A percentile compares a stretch with the other conserved stretches of the same genome.
phyloP scores from a whole-genome alignment of 2,888 invertebrate genomes.

The Drosophila anceps region DNA sequence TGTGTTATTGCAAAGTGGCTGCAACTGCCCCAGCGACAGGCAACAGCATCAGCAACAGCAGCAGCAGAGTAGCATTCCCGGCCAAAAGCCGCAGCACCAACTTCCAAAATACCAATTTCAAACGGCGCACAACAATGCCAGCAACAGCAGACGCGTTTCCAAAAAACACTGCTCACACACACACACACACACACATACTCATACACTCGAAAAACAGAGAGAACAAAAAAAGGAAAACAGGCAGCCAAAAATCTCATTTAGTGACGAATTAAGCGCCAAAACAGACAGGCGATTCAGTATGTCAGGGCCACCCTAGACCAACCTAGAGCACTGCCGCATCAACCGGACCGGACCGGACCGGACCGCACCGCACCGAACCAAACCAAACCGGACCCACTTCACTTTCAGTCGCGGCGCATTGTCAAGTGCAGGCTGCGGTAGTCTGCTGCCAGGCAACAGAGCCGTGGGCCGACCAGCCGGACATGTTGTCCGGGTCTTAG shows the following conservation, averaged over 20 bases:
- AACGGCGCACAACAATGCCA: slow-evolving; percentile 41
- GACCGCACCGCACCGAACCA: not conserved
- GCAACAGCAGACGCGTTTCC: slow-evolving; percentile 27
- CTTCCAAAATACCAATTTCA: slow-evolving; percentile 59
- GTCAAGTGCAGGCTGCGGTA: slow-evolving; percentile 69
- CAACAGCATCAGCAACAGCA: slow-evolving; percentile 9
- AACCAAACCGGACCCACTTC: slow-evolving; percentile 14
- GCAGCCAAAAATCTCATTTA: slow-evolving; percentile 80
- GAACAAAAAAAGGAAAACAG: slow-evolving; percentile 42
- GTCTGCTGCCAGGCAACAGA: slow-evolving; percentile 39
- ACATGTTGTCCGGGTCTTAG: slow-evolving; percentile 38
- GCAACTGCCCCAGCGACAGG: slow-evolving; percentile 62
- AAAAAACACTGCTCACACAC: slow-evolving; percentile 9
- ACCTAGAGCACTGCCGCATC: not conserved
- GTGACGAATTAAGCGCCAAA: slow-evolving; percentile 84
- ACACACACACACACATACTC: not conserved
- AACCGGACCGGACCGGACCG: slow-evolving; percentile 1
- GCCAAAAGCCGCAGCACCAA: slow-evolving; percentile 42
- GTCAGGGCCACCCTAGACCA: slow-evolving; percentile 51
- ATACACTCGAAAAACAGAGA: slow-evolving; percentile 31
- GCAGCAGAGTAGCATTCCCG: slow-evolving; percentile 21
- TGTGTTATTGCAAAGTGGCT: slow-evolving; percentile 83
- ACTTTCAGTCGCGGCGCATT: slow-evolving; percentile 38
- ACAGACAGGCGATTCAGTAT: slow-evolving; percentile 79
- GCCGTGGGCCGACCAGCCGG: slow-evolving; percentile 9